phyloP scores from a whole-genome alignment of 2,797 vertebrate species.

The Trachurus trachurus region DNA sequence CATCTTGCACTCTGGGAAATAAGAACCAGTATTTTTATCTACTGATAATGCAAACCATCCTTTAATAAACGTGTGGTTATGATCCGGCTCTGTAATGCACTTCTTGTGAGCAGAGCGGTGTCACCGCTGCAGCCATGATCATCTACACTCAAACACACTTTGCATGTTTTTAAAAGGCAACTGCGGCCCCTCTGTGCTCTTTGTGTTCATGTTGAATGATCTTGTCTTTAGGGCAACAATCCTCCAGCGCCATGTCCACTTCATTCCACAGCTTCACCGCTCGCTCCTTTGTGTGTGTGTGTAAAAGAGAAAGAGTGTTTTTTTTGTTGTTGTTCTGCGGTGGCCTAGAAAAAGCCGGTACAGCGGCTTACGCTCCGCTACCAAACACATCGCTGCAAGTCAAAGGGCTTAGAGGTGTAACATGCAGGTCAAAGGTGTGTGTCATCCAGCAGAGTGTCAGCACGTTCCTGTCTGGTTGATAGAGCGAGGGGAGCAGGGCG shows the following conservation, averaged over 20 bases:
- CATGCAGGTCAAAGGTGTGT: constrained; percentile 24
- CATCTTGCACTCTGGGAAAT: not conserved
- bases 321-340: not conserved
- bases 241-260: constrained; percentile 12
- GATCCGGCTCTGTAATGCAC: too few relatives aligned
- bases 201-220: constrained; percentile 10
- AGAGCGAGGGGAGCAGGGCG: not conserved
- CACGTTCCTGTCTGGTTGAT: not conserved
- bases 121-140: not conserved
- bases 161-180: not conserved
- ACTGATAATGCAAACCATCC: not conserved
- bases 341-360: constrained; percentile 35
- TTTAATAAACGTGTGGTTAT: too few relatives aligned
- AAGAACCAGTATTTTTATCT: not conserved
- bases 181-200: constrained; percentile 7
- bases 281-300: constrained; percentile 7
- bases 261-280: constrained; percentile 21
- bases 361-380: not conserved
- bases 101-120: too few relatives aligned
- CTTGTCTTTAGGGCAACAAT: constrained; percentile 27
- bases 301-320: constrained; percentile 1
- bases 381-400: not conserved
- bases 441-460: not conserved
- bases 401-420: not conserved
- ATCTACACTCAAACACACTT: not conserved